Evolutionary conservation across 2,113 vertebrate genomes (phyloP), one percentile per base, ranked within the genome.

Genomic region (Raphicerus campestris): DNA sequence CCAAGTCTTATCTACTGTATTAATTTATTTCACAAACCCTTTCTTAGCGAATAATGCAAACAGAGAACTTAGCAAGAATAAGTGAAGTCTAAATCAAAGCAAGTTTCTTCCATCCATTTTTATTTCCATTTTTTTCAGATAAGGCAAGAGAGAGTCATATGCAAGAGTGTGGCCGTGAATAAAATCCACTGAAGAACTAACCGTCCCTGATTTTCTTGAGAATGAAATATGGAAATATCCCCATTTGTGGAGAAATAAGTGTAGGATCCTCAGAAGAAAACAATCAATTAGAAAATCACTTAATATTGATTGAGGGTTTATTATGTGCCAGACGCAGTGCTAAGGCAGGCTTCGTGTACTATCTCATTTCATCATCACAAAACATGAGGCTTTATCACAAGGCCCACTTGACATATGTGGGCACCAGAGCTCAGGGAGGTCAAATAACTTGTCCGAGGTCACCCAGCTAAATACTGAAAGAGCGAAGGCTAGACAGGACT

Each of bases 1-100:
- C 60, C 20, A 73, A 91, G 78, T 84, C 80, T 63, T 93, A 66
- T 91, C 93, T 96, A 96, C 45, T 70, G 81, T 39, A 39, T 86
- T 89, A 91, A 95, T 96, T 97, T 93, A 96, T 92, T 89, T 84
- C 58, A 66, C 73, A 97, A 93, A 91, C 58, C n/a, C 22, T 94
- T 94, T 93, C 92, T 91, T 96, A 77, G 89, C 82, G 96, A 94
- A 96, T 83, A 91, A 91, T 61, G 51, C 73, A 73, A 89, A 89
- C 30, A 87, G 87, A 84, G 73, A 78, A 92, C 47, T 93, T 73
- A 83, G n/a, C 73, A 89, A 94, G 39, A 94, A 53, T 53, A 96
- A 92, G 47, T 28, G 63, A 45, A 93, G 73, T 94, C 78, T 89
- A 96, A 96, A 94, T 96, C 94, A 85, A 90, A 94, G 80, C 56